Conservation (phyloP, 2,797 vertebrate species). For the Morus bassanus region DNA sequence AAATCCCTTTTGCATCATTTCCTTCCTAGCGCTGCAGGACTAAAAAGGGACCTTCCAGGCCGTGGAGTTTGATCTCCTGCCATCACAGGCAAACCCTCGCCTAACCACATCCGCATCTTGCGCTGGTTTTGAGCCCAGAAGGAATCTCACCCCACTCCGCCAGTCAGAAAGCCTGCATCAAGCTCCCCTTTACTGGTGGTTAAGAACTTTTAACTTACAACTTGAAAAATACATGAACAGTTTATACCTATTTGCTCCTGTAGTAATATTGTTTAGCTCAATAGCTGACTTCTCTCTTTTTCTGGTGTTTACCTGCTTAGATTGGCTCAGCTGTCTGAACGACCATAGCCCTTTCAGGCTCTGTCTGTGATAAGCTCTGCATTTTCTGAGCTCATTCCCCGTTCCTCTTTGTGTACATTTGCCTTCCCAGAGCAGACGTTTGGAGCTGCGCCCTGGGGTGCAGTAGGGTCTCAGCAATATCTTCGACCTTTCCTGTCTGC, state of each 20-base stretch:
- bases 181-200: not conserved
- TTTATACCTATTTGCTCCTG: not conserved
- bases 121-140: fast-evolving
- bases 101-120: fast-evolving
- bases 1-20: not conserved
- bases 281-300: not conserved
- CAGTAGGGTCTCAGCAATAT: not conserved
- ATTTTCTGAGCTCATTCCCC: not conserved
- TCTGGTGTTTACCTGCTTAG: not conserved
- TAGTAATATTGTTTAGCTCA: not conserved
- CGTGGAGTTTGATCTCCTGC: not conserved
- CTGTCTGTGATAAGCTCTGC: not conserved
- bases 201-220: not conserved
- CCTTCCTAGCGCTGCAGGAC: not conserved
- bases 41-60: not conserved
- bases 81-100: not conserved
- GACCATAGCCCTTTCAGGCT: not conserved
- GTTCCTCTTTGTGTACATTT: not conserved
- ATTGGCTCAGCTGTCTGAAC: not conserved
- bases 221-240: not conserved
- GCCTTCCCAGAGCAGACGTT: not conserved
- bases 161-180: not conserved
- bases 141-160: not conserved
- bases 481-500: not conserved
- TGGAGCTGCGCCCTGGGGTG: not conserved